Evolutionary conservation across 1,140 invertebrate genomes (phyloP).

Genomic region (Apocrypta bakeri): DNA sequence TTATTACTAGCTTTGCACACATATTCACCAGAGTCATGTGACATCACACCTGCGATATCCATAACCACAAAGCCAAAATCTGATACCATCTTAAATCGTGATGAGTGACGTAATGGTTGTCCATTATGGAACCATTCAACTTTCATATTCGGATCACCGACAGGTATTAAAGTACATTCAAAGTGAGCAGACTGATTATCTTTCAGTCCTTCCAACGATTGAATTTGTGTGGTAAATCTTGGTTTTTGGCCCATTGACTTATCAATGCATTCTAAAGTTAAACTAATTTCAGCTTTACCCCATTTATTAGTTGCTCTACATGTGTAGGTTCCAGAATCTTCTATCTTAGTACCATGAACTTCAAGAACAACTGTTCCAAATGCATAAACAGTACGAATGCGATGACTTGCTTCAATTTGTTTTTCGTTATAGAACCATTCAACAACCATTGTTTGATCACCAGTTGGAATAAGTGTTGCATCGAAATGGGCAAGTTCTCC

Average conservation of each 20-base stretch:
- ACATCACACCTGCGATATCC: constrained; percentile 95
- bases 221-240: constrained; percentile 90
- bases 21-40: constrained; percentile 95
- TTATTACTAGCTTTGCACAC: constrained; percentile 92
- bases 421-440: constrained; percentile 98
- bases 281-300: constrained; percentile 90
- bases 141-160: constrained; percentile 94
- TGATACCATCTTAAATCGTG: constrained; percentile 93
- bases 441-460: constrained; percentile 96
- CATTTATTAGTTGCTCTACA: constrained; percentile 92
- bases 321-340: constrained; percentile 91
- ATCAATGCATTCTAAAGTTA: constrained; percentile 88
- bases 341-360: constrained; percentile 91
- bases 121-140: constrained; percentile 98
- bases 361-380: constrained; percentile 97
- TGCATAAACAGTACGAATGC: constrained; percentile 92
- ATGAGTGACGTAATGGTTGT: constrained; percentile 88
- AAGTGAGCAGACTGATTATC: constrained; percentile 95
- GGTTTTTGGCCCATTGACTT: constrained; percentile 89
- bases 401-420: constrained; percentile 89
- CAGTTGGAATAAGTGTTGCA: constrained; percentile 92
- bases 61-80: constrained; percentile 97
- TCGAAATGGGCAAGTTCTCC: constrained; percentile 96
- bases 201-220: constrained; percentile 88
- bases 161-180: constrained; percentile 92